These are phyloP conservation scores for Rhombomys opimus DNA, from an alignment of 2,113 vertebrate species.

Conservation along the genomic window DNA sequence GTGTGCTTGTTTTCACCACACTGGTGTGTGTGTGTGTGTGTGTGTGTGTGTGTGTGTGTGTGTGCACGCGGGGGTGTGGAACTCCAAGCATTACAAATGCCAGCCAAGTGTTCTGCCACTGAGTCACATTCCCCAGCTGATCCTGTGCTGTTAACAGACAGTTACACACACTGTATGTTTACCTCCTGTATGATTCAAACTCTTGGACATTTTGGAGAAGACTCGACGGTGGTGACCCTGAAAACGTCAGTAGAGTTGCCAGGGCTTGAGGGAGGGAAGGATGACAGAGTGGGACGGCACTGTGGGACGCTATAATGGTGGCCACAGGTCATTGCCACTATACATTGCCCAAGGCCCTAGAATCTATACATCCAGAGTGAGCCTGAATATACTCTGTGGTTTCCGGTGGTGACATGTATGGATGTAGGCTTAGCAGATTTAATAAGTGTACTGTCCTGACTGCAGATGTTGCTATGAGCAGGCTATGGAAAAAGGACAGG, in stretches of 20 bases:
- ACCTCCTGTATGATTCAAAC: not conserved
- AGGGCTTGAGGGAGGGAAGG: not conserved
- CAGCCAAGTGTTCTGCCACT: not conserved
- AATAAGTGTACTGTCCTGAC: too few relatives aligned
- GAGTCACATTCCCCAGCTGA: not conserved
- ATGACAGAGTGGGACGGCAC: not conserved
- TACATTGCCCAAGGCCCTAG: not conserved
- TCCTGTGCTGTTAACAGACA: not conserved
- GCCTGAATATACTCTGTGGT: not conserved
- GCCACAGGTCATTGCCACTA: accelerated
- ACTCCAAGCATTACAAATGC: not conserved
- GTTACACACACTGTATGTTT: not conserved
- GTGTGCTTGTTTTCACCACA: not conserved
- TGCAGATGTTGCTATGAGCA: not conserved
- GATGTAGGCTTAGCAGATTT: too few relatives aligned
- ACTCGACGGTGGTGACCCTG: not conserved
- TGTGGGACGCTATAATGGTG: not conserved
- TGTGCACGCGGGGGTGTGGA: not conserved
- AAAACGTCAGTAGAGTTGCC: not conserved
- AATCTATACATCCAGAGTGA: not conserved
- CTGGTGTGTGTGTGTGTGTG: not conserved
- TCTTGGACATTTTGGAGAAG: not conserved
- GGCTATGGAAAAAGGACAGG: too few relatives aligned
- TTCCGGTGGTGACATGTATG: not conserved
- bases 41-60: too few relatives aligned